Percentiles rank a stretch among this genome's conserved stretches.
These are phyloP conservation scores for Caenorhabditis sinica DNA, from an alignment of 2,888 invertebrate species.

Conservation along the genomic window DNA sequence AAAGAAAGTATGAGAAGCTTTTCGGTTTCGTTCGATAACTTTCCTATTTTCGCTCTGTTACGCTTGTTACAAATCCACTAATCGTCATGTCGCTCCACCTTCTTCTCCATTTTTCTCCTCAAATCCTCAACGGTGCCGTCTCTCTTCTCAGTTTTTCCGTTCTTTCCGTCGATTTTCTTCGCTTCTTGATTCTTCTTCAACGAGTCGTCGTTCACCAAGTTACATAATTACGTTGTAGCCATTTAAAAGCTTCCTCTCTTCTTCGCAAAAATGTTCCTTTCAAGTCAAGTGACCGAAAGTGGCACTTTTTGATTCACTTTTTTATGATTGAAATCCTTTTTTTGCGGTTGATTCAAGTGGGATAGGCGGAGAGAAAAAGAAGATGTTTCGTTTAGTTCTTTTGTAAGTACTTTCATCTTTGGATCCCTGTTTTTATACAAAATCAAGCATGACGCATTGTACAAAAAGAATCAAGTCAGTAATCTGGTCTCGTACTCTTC, in stretches of 20 bases:
- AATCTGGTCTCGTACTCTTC: too few species aligned
- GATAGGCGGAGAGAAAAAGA: slow-evolving; percentile 11
- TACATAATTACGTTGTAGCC: slow-evolving; percentile 51
- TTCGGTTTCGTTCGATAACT: slow-evolving; percentile 16
- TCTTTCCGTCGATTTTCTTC: slow-evolving; percentile 27
- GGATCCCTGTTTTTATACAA: not conserved
- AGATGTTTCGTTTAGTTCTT: slow-evolving; percentile 1
- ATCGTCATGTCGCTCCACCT: slow-evolving; percentile 51
- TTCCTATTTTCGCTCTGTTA: slow-evolving; percentile 28
- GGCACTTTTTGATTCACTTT: slow-evolving; percentile 34
- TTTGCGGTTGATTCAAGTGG: slow-evolving; percentile 28
- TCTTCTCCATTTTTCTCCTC: slow-evolving; percentile 12
- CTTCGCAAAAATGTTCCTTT: slow-evolving; percentile 24
- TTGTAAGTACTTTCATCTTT: slow-evolving; percentile 50
- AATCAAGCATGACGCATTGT: not conserved
- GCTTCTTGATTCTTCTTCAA: slow-evolving; percentile 17
- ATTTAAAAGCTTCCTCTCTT: slow-evolving; percentile 23
- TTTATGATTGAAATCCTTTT: slow-evolving; percentile 13
- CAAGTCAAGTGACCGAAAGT: slow-evolving; percentile 31
- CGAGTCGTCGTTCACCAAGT: slow-evolving; percentile 30
- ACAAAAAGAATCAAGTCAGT: not conserved
- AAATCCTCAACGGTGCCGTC: slow-evolving; percentile 31
- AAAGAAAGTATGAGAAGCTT: not conserved
- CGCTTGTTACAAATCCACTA: slow-evolving; percentile 63
- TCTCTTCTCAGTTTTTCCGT: slow-evolving; percentile 28